Conservation (phyloP, 2,113 vertebrate species). For the Chionomys nivalis region DNA sequence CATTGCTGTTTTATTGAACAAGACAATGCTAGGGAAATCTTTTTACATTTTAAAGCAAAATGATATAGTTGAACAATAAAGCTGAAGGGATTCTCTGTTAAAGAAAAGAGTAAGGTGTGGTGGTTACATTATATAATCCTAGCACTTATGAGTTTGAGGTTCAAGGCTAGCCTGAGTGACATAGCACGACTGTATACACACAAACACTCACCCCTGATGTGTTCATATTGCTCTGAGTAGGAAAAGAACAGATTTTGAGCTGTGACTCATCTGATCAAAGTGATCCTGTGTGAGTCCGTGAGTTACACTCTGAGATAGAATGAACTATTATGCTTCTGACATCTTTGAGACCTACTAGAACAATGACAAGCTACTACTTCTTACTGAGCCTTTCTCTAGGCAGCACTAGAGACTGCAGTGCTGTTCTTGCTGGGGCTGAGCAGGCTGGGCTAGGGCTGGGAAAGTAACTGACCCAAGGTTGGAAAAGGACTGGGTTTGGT, state of each 20-base stretch:
- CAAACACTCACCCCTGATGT: not conserved
- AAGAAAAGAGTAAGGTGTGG: not conserved
- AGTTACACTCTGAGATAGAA: not conserved
- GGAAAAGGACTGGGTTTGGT: not conserved
- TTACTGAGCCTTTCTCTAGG: not conserved
- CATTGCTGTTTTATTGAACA: slow-evolving; percentile 55
- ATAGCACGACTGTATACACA: not conserved
- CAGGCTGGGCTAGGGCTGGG: not conserved
- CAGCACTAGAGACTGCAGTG: not conserved
- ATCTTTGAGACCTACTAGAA: not conserved
- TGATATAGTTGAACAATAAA: not conserved
- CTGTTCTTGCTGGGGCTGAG: not conserved
- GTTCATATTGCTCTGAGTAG: not conserved
- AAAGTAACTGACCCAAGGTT: not conserved
- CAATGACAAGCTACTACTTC: not conserved
- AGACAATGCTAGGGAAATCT: not conserved
- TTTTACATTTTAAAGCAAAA: slow-evolving; percentile 59
- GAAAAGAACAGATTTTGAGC: not conserved
- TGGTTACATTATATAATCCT: not conserved
- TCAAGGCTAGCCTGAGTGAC: not conserved
- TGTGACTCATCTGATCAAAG: not conserved
- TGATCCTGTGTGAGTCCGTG: not conserved
- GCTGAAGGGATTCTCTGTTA: slow-evolving; percentile 15
- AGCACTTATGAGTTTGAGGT: not conserved
- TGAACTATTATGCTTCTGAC: not conserved